These are phyloP conservation scores for Sarcophaga carnaria DNA, from an alignment of 2,888 invertebrate species.

Conservation along the genomic window DNA sequence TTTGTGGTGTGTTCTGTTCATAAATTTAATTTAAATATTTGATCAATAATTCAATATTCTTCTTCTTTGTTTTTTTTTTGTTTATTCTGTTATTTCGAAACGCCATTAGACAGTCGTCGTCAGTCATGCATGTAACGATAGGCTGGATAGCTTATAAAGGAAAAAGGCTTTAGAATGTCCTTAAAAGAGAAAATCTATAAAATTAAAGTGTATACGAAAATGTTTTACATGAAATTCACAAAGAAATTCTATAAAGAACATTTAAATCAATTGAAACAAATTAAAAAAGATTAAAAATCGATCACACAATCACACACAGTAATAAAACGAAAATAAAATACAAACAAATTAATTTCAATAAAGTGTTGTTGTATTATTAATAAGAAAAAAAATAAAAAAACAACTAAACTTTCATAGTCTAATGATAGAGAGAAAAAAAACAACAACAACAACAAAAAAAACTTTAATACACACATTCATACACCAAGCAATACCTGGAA, in stretches of 20 bases:
- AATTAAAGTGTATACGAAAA: conserved; percentile 76
- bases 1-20: neutral
- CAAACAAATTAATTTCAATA: too few species aligned
- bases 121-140: neutral
- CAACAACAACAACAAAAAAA: neutral
- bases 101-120: too few species aligned
- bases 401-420: neutral
- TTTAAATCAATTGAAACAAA: conserved; percentile 51
- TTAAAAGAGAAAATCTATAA: conserved; percentile 77
- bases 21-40: neutral
- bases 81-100: too few species aligned
- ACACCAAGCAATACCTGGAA: neutral
- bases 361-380: too few species aligned
- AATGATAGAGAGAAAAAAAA: neutral
- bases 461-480: neutral
- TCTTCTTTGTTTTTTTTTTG: too few species aligned
- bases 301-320: neutral
- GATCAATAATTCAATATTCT: conserved; percentile 34
- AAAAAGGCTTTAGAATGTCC: conserved; percentile 73
- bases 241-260: conserved; percentile 74
- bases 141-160: neutral
- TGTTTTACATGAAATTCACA: conserved; percentile 75
- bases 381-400: too few species aligned
- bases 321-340: neutral
- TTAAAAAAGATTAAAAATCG: neutral